A percentile compares a stretch with the other conserved stretches of the same genome.
These are phyloP conservation scores for Philotrypesis tridentata DNA, from an alignment of 1,140 invertebrate genomes.

Conservation along the genomic window DNA sequence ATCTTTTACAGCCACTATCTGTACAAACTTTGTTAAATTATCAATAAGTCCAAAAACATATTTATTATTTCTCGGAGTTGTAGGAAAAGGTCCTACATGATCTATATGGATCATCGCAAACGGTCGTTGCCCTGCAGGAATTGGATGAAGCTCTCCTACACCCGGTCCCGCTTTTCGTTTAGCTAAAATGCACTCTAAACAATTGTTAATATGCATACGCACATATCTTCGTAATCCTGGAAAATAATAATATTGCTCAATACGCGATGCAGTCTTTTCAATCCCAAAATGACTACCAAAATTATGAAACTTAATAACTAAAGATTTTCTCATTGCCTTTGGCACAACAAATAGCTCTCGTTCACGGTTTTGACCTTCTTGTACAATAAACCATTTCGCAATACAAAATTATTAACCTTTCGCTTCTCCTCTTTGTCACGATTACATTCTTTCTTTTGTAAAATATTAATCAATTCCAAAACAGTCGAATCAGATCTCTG, in stretches of 20 bases:
- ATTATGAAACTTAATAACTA: not conserved
- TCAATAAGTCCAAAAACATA: conserved; percentile 6
- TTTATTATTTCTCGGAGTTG: conserved; percentile 6
- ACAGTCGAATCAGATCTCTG: not conserved
- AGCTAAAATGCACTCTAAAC: not conserved
- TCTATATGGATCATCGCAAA: not conserved
- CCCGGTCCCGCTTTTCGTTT: not conserved
- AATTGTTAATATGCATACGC: not conserved
- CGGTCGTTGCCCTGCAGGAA: not conserved
- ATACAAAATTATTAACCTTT: not conserved
- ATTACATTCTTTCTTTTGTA: not conserved
- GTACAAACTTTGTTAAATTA: not conserved
- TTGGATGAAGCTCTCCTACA: not conserved
- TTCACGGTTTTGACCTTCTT: not conserved
- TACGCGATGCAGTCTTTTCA: not conserved
- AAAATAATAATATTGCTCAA: conserved; percentile 8
- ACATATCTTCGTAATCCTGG: conserved; percentile 1
- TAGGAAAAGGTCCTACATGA: not conserved
- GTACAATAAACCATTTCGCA: conserved; percentile 30
- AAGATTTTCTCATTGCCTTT: not conserved
- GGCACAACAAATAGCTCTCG: not conserved
- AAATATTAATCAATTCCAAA: not conserved
- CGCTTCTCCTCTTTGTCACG: not conserved
- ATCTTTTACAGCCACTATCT: not conserved
- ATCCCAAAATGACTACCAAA: not conserved